A percentile compares a stretch with the other conserved stretches of the same genome.
Evolutionary conservation across 2,113 vertebrate species (phyloP).

Genomic region (Plecturocebus donacophilus): DNA sequence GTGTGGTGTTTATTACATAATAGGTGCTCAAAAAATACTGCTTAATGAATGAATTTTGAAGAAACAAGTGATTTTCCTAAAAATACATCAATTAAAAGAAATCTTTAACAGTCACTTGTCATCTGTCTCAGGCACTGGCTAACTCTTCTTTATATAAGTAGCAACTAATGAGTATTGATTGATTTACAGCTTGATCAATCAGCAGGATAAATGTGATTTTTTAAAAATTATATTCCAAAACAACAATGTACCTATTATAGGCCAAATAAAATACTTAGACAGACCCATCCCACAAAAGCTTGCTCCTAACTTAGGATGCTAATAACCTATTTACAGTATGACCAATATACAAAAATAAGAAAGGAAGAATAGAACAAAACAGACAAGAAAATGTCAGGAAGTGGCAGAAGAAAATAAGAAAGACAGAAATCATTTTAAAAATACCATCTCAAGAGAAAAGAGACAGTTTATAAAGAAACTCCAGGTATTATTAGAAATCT

Average conservation of each 20-base stretch:
- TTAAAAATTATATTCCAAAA: slow-evolving; percentile 5
- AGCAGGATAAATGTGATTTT: not conserved
- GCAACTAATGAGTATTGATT: not conserved
- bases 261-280: not conserved
- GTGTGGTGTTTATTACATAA: not conserved
- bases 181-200: not conserved
- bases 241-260: not conserved
- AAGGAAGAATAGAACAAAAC: not conserved
- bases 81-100: not conserved
- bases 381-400: slow-evolving; percentile 17
- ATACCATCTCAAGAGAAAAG: not conserved
- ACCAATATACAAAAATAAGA: slow-evolving; percentile 12
- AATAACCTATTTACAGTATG: not conserved
- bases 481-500: not conserved
- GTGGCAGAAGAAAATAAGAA: not conserved
- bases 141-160: slow-evolving; percentile 40
- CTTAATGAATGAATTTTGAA: not conserved
- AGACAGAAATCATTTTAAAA: slow-evolving; percentile 36
- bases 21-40: not conserved
- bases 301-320: not conserved
- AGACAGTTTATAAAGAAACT: slow-evolving; percentile 17
- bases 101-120: slow-evolving; percentile 33
- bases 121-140: not conserved
- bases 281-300: not conserved
- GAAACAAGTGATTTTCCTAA: slow-evolving; percentile 26